phyloP scores from a whole-genome alignment of 2,113 vertebrate species.

The Pionites leucogaster region DNA sequence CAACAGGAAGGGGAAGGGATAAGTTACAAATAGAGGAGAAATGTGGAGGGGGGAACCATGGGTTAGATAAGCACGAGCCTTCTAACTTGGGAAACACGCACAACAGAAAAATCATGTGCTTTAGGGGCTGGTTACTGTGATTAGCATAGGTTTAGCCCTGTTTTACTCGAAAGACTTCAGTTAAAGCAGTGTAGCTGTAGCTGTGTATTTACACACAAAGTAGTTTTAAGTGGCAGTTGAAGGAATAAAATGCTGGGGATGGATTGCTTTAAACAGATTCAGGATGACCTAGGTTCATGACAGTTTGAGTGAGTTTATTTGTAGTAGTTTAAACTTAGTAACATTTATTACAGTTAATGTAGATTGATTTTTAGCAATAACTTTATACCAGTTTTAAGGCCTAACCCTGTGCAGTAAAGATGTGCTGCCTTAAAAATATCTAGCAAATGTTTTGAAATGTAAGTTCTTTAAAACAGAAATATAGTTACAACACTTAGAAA shows the following conservation, averaged over 20 bases:
- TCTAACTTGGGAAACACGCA: not conserved
- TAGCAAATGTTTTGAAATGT: not conserved
- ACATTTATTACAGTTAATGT: not conserved
- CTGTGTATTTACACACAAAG: not conserved
- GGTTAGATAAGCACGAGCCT: conserved; percentile 22
- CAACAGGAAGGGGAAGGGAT: conserved; percentile 70
- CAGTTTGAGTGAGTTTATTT: not conserved
- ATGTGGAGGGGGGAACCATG: not conserved
- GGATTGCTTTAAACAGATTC: not conserved
- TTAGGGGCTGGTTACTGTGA: not conserved
- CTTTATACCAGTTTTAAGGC: not conserved
- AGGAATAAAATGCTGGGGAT: not conserved
- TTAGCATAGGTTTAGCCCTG: not conserved
- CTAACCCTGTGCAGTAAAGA: not conserved
- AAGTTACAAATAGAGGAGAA: conserved; percentile 46
- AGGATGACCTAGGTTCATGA: not conserved
- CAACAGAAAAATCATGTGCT: not conserved
- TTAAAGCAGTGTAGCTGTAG: not conserved
- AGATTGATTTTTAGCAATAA: not conserved
- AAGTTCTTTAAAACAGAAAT: not conserved
- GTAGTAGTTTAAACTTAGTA: not conserved
- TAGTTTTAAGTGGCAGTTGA: not conserved
- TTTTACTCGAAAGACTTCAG: not conserved
- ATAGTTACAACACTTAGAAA: not conserved
- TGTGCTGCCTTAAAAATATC: not conserved